Evolutionary conservation across 2,797 vertebrate species (phyloP).

Genomic region (Cossypha polioptera): DNA sequence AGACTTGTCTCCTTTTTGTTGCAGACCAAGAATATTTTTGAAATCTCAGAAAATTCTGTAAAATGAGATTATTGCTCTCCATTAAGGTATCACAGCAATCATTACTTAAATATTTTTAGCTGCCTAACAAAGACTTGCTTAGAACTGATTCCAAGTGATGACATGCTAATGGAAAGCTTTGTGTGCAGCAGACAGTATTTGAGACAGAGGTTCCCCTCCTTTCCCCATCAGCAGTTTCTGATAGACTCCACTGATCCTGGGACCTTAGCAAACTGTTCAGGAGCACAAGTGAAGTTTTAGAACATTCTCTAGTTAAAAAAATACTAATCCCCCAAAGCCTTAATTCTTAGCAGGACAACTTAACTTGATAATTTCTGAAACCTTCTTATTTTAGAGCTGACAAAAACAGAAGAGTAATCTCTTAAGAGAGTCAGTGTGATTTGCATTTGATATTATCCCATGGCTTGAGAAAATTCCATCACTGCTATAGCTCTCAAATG

Average conservation of each 20-base stretch:
- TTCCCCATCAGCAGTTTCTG: neutral
- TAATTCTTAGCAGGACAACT: neutral
- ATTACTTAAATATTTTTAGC: conserved; percentile 10
- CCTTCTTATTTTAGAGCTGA: neutral
- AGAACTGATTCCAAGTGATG: conserved; percentile 42
- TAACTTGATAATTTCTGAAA: neutral
- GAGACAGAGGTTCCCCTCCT: neutral
- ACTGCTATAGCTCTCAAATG: neutral
- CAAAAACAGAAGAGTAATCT: neutral
- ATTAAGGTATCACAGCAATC: neutral
- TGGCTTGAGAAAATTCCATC: neutral
- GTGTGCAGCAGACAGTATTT: neutral
- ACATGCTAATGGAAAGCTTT: conserved; percentile 33
- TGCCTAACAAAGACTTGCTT: neutral
- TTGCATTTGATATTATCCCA: neutral
- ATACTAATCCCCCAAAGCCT: fast-evolving
- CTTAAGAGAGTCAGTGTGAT: neutral
- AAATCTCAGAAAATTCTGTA: neutral
- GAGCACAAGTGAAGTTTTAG: neutral
- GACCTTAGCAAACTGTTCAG: neutral
- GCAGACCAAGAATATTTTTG: neutral
- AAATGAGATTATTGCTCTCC: conserved; percentile 15
- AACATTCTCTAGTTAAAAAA: neutral
- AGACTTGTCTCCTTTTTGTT: neutral
- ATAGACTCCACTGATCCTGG: neutral